Percentiles rank a stretch among this genome's conserved stretches.
Evolutionary conservation across 2,888 invertebrate genomes (phyloP).

Genomic region (Notodonta dromedarius): DNA sequence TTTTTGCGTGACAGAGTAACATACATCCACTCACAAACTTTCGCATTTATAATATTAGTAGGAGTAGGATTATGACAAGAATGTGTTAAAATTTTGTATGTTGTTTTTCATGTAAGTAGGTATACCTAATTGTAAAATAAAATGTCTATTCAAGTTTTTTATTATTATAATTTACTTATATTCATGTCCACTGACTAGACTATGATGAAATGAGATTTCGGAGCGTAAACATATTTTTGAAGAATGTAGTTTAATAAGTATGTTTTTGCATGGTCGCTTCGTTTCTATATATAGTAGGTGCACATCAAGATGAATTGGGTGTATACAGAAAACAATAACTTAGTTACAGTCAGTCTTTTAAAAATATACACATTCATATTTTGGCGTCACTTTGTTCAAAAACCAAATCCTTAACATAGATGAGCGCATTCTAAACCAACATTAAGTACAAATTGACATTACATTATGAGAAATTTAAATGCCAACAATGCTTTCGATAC

Average conservation of each 20-base stretch:
- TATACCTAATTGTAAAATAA: constrained; percentile 32
- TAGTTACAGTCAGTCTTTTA: constrained; percentile 59
- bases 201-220: constrained; percentile 50
- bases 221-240: constrained; percentile 24
- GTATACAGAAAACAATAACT: constrained; percentile 20
- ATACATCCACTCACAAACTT: too few species aligned
- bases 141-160: constrained; percentile 43
- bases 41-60: too few species aligned
- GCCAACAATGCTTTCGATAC: constrained; percentile 2
- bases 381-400: constrained; percentile 42
- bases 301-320: constrained; percentile 1
- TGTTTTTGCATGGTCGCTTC: too few species aligned
- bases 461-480: neutral
- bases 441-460: constrained; percentile 52
- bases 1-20: too few species aligned
- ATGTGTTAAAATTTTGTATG: too few species aligned
- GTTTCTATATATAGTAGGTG: neutral
- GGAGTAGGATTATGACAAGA: too few species aligned
- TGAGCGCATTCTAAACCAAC: constrained; percentile 41
- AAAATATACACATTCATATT: constrained; percentile 35
- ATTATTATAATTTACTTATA: constrained; percentile 53
- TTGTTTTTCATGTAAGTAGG: neutral
- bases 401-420: constrained; percentile 38
- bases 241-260: constrained; percentile 10
- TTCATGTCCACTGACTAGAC: constrained; percentile 62